These are phyloP conservation scores for Cricetomys ansorgei DNA, from an alignment of 2,113 vertebrate species.

Conservation along the genomic window DNA sequence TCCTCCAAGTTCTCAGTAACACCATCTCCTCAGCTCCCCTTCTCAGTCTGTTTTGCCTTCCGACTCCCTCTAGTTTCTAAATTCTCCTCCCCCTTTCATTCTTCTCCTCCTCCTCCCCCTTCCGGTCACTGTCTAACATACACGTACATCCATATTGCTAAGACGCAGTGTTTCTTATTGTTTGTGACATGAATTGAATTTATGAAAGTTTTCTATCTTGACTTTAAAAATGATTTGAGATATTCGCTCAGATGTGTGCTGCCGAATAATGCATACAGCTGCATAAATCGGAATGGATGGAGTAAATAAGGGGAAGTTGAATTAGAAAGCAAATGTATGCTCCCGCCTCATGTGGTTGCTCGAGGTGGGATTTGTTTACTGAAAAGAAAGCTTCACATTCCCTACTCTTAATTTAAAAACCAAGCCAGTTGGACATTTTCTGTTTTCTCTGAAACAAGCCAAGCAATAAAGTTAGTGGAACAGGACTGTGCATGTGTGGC, in stretches of 20 bases:
- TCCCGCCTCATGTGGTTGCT: neutral
- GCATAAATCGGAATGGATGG: neutral
- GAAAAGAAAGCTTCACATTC: conserved; percentile 26
- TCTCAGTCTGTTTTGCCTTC: neutral
- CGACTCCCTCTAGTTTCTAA: neutral
- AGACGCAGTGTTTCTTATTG: conserved; percentile 40
- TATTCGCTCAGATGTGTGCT: neutral
- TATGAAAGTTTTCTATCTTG: conserved; percentile 35
- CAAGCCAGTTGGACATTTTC: neutral
- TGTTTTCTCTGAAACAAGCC: conserved; percentile 44
- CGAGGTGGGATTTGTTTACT: conserved; percentile 1
- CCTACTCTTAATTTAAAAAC: conserved; percentile 39
- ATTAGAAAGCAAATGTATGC: neutral
- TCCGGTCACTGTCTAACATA: neutral
- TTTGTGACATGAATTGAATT: conserved; percentile 48
- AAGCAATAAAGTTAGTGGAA: neutral
- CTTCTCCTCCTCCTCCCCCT: neutral
- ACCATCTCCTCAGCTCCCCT: neutral
- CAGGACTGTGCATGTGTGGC: neutral
- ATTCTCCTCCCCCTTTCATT: neutral
- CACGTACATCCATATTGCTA: neutral
- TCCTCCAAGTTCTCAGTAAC: no score
- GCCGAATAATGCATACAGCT: conserved; percentile 8
- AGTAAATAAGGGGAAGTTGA: conserved; percentile 54
- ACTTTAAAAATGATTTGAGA: conserved; percentile 36